Conservation (phyloP, 2,888 invertebrate genomes). For the Lordiphosa fenestrarum region DNA sequence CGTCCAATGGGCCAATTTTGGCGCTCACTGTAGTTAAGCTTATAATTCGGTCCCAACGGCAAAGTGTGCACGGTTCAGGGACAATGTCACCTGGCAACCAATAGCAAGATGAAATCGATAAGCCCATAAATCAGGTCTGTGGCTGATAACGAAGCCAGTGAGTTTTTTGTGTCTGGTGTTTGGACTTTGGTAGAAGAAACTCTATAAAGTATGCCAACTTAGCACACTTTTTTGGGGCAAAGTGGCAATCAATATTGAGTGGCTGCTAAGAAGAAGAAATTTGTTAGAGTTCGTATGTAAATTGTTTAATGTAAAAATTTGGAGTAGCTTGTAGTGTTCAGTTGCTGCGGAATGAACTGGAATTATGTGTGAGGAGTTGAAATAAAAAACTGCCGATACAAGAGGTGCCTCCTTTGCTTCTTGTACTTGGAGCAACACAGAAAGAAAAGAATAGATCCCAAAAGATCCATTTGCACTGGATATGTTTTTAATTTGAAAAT, state of each 20-base stretch:
- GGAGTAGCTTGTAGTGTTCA: too few relatives aligned
- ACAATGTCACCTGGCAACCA: slow-evolving; percentile 63
- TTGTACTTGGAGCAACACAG: too few relatives aligned
- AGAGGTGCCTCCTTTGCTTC: too few relatives aligned
- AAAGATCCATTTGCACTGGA: too few relatives aligned
- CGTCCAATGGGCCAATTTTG: slow-evolving; percentile 28
- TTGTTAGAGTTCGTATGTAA: too few relatives aligned
- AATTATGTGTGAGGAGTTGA: too few relatives aligned
- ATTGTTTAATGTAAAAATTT: neutral
- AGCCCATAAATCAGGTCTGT: slow-evolving; percentile 51
- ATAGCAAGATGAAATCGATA: slow-evolving; percentile 66
- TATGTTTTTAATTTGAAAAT: too few relatives aligned
- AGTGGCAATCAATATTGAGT: neutral
- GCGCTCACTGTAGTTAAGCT: slow-evolving; percentile 54
- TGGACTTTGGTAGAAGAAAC: too few relatives aligned
- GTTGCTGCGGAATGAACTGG: too few relatives aligned
- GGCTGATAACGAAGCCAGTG: slow-evolving; percentile 34
- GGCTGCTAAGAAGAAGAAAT: too few relatives aligned
- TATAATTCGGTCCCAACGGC: slow-evolving; percentile 25
- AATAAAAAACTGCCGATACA: too few relatives aligned
- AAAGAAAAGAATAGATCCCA: too few relatives aligned
- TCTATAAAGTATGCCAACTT: slow-evolving; percentile 1
- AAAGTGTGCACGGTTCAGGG: slow-evolving; percentile 43
- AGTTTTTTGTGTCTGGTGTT: neutral
- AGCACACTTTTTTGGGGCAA: slow-evolving; percentile 25